phyloP scores from a whole-genome alignment of 2,797 vertebrate genomes.

The Momotus momota region DNA sequence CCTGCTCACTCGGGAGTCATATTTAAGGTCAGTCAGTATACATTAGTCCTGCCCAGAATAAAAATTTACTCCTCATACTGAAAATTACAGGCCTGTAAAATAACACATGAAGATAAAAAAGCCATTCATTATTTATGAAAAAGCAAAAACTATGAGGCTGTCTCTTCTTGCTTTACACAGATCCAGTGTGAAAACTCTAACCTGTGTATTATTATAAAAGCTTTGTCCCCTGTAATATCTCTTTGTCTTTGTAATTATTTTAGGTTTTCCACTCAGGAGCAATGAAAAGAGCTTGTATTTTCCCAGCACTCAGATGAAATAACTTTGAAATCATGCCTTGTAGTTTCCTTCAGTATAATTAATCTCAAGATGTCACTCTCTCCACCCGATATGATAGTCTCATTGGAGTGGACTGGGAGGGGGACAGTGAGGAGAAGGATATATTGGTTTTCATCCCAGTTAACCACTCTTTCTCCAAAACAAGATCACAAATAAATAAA shows the following conservation, averaged over 20 bases:
- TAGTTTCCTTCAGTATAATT: constrained; percentile 1
- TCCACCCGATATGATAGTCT: neutral
- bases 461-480: constrained; percentile 45
- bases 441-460: constrained; percentile 53
- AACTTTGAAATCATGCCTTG: constrained; percentile 24
- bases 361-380: constrained; percentile 24
- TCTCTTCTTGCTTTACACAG: constrained; percentile 20
- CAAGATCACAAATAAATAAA: constrained; percentile 38
- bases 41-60: constrained; percentile 66
- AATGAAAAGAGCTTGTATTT: constrained; percentile 50
- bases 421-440: neutral
- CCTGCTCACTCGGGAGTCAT: constrained; percentile 64
- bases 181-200: constrained; percentile 22
- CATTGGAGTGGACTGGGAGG: neutral
- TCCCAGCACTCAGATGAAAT: constrained; percentile 30
- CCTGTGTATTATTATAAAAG: neutral
- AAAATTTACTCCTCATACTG: constrained; percentile 67
- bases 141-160: constrained; percentile 34
- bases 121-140: constrained; percentile 72
- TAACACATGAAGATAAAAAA: constrained; percentile 44
- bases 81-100: constrained; percentile 70
- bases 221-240: neutral
- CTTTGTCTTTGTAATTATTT: constrained; percentile 67
- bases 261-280: constrained; percentile 32
- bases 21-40: constrained; percentile 72